Base-by-base conservation (phyloP, 2,797 vertebrate genomes). In the Platyrinchus mystaceus region DNA sequence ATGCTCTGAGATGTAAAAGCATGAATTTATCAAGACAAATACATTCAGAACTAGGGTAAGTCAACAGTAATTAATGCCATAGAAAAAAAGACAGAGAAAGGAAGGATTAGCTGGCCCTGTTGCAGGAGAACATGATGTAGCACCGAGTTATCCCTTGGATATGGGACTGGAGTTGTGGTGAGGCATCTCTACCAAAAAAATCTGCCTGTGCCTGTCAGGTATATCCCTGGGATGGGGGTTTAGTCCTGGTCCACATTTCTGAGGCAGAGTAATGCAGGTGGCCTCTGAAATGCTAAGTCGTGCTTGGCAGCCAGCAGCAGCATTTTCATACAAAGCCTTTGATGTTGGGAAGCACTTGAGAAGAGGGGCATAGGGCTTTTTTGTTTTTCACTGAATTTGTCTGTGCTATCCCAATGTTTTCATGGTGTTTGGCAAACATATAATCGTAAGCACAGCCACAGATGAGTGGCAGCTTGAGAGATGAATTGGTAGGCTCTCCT, bases 21-120 rank as follows among this genome's bases (percentile, higher is more conserved):
- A 82, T 90, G 95, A 89, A 96, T 97, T 97, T 96, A 94, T 97
- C 94, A 94, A 96, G 94, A 94, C 91, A 93, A 95, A 94, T 79
- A 92, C 79, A 59, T 94, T 93, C 56, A 83, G 88, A 92, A 95
- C 79, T 95, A 91, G 95, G 95, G 87, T 95, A 95, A 96, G 95
- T 96, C 93, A 96, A 95, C 87, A 89, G 94, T 95, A 96, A 88
- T 95, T 97, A 95, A 95, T 60, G 62, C 22, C 47, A 62, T 43
- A 90, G 73, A 83, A 73, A 58, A 84, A 90, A 73, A 88, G 79
- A 74, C 1, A 0, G 81, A 83, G 92, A 71, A 93, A 77, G 76
- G 89, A 67, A 85, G 80, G 86, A 87, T 77, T 84, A 95, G 66
- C 69, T 56, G 58, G 68, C 62, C 49, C 60, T 83, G 69, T 85